Percentiles rank a stretch among this genome's conserved stretches.
phyloP scores from a whole-genome alignment of 30 jellyfish, hydroid and myxozoan genomes.

The Sanderia malayensis region DNA sequence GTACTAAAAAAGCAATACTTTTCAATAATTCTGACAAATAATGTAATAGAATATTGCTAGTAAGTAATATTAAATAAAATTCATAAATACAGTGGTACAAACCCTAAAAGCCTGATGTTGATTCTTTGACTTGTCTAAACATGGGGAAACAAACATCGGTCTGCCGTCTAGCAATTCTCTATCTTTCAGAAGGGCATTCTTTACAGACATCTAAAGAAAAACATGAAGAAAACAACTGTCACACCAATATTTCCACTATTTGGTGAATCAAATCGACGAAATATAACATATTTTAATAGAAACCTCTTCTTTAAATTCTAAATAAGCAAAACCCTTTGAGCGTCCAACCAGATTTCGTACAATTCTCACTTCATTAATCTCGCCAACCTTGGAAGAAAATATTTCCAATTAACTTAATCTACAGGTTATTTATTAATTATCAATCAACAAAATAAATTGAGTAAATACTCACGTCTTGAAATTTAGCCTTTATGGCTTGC shows the following conservation, averaged over 20 bases:
- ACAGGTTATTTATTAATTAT: too few species aligned
- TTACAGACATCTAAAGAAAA: conserved; percentile 49
- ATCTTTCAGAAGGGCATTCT: conserved; percentile 72
- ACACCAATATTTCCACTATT: too few species aligned
- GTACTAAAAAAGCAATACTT: conserved; percentile 38
- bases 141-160: conserved; percentile 91
- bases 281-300: neutral
- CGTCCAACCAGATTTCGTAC: conserved; percentile 62
- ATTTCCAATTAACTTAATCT: too few species aligned
- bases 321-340: conserved; percentile 90
- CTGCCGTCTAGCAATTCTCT: conserved; percentile 83
- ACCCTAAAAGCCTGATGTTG: conserved; percentile 75
- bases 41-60: too few species aligned
- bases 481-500: conserved; percentile 25
- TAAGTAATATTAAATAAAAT: too few species aligned
- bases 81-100: too few species aligned
- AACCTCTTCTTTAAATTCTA: conserved; percentile 69
- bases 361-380: conserved; percentile 56
- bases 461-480: conserved; percentile 36
- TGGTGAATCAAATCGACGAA: too few species aligned
- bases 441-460: too few species aligned
- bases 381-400: too few species aligned
- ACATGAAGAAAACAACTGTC: too few species aligned
- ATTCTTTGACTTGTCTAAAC: conserved; percentile 71
- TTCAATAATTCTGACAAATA: too few species aligned